Conservation (phyloP, 2,113 vertebrate genomes). For the Oryzias celebensis region DNA sequence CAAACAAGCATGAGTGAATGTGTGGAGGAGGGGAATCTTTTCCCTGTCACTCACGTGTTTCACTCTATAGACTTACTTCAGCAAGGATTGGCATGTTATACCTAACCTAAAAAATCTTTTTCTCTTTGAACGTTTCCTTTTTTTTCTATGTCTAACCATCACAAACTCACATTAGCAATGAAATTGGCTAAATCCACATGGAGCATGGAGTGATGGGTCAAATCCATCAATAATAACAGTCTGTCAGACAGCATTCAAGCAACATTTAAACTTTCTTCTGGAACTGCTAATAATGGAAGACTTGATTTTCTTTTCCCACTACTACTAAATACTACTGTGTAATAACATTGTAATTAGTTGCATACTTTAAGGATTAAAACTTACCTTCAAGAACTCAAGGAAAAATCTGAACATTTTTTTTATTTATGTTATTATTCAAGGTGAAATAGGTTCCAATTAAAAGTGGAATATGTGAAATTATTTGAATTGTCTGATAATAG, state of each 20-base stretch:
- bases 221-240: conserved; percentile 14
- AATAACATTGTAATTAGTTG: conserved; percentile 27
- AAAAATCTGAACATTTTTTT: conserved; percentile 10
- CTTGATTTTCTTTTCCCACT: conserved; percentile 4
- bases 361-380: conserved; percentile 45
- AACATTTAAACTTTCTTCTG: conserved; percentile 26
- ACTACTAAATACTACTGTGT: conserved; percentile 41
- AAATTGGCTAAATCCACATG: conserved; percentile 23
- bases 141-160: conserved; percentile 35
- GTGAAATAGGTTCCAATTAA: neutral
- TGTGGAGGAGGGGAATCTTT: conserved; percentile 39
- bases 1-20: conserved; percentile 47
- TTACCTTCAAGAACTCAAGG: conserved; percentile 16
- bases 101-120: conserved; percentile 27
- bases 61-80: conserved; percentile 28
- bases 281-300: conserved; percentile 24
- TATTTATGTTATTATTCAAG: conserved; percentile 15
- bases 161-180: conserved; percentile 3
- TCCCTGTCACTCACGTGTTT: conserved; percentile 53
- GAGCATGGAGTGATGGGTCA: conserved; percentile 6
- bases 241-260: conserved; percentile 22
- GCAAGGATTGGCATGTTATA: conserved; percentile 32
- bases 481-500: neutral
- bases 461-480: neutral
- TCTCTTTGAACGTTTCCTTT: conserved; percentile 11